These are phyloP conservation scores for Acanthosoma haemorrhoidale DNA, from an alignment of 2,888 invertebrate genomes.

Conservation along the genomic window DNA sequence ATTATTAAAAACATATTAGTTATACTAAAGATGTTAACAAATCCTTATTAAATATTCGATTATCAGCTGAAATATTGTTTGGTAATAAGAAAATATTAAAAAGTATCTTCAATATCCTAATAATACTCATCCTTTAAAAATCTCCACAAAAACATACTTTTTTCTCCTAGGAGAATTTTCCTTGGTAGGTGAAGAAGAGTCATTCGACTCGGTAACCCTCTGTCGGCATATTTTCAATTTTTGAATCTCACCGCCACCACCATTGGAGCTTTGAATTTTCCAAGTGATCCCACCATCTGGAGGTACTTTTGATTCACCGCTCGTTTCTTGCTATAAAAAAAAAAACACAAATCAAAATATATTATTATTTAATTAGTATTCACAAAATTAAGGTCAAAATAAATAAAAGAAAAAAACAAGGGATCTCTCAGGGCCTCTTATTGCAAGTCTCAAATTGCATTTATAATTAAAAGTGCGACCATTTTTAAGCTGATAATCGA, in stretches of 20 bases:
- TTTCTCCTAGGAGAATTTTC: slow-evolving; percentile 38
- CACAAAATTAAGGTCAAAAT: no score
- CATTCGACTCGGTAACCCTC: slow-evolving; percentile 40
- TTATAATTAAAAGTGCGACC: no score
- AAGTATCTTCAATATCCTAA: no score
- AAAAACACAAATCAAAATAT: not conserved
- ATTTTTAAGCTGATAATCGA: no score
- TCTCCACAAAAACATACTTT: slow-evolving; percentile 36
- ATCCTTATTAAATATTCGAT: no score
- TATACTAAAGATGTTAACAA: no score
- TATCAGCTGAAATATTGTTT: no score
- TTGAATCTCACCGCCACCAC: slow-evolving; percentile 42
- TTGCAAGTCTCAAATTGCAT: no score
- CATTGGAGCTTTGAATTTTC: slow-evolving; percentile 50
- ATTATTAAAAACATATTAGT: no score
- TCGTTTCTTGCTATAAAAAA: slow-evolving; percentile 15
- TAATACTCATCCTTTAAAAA: no score
- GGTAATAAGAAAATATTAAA: no score
- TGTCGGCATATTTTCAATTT: slow-evolving; percentile 43
- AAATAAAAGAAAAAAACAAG: not conserved
- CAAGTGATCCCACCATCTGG: slow-evolving; percentile 47
- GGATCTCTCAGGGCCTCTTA: not conserved
- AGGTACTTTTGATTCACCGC: slow-evolving; percentile 17
- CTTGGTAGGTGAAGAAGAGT: slow-evolving; percentile 39
- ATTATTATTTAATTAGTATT: no score